These are phyloP conservation scores for Pristionchus entomophagus DNA, from an alignment of 2,888 invertebrate species.

Conservation along the genomic window DNA sequence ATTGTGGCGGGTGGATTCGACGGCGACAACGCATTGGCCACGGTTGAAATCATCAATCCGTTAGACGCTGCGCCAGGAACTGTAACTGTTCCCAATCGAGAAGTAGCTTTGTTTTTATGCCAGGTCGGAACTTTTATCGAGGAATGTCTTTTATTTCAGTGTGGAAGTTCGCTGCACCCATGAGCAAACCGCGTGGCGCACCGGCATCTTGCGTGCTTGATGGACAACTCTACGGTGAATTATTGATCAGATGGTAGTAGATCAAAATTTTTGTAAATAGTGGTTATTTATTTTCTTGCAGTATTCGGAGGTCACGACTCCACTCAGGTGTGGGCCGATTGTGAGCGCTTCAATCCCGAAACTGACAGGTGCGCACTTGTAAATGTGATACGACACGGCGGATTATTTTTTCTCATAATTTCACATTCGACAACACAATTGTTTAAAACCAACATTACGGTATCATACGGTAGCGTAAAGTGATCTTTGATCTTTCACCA, in stretches of 20 bases:
- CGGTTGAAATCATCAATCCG: neutral
- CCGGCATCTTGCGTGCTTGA: neutral
- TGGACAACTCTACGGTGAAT: slow-evolving; percentile 18
- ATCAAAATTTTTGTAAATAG: slow-evolving; percentile 78
- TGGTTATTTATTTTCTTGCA: slow-evolving; percentile 75
- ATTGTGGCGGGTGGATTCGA: neutral
- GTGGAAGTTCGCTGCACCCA: neutral
- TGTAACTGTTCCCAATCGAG: neutral
- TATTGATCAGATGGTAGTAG: too few relatives aligned
- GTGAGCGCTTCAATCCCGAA: slow-evolving; percentile 82
- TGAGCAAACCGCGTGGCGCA: neutral
- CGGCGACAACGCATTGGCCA: neutral
- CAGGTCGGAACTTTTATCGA: too few relatives aligned
- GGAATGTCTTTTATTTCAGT: neutral
- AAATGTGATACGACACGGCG: neutral
- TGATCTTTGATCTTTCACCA: neutral
- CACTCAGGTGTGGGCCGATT: slow-evolving; percentile 82
- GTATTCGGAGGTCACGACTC: slow-evolving; percentile 90
- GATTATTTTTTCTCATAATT: too few relatives aligned
- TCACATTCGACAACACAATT: too few relatives aligned
- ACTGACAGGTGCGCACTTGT: neutral
- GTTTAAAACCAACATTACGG: too few relatives aligned
- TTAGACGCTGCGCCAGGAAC: slow-evolving; percentile 65
- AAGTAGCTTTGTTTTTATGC: too few relatives aligned
- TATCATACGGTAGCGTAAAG: too few relatives aligned